Evolutionary conservation across 1,140 invertebrate species (phyloP), one percentile per base, ranked within the genome.

Genomic region (Hormaphis cornu): DNA sequence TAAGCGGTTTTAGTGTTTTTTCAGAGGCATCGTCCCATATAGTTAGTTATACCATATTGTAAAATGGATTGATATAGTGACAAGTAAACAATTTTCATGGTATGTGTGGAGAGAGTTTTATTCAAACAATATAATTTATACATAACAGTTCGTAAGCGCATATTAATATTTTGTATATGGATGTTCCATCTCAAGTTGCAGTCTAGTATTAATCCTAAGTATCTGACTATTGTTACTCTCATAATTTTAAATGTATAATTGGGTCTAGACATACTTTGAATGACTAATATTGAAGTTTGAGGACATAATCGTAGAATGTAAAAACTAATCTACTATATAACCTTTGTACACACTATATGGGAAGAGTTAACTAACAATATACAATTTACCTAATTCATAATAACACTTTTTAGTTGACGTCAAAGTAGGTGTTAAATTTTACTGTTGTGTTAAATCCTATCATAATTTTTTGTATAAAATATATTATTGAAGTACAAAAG

Each of bases 201-300:
- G 7, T 35, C 30, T 18, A 54, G 12, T 8, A 54, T 54, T 6
- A 35, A 35, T 10, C 30, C 30, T 20, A 54, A 54, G 7, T 54
- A 54, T 54, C 6, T 54, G 6, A 24, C 28, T 28, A 28, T 69
- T 16, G 22, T 37, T 14, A 30, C 20, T 12, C 50, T 69, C 1
- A 28, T 69, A 37, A 33, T 56, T 59, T 37, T 35, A 42, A 58
- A 42, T n/a, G n/a, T n/a, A 16, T 42, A 16, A 14, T 37, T 56
- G 14, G 26, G 6, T 33, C 0, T 14, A 33, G 20, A 40, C 77
- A 75, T 72, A 63, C n/a, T n/a, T n/a, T n/a, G n/a, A n/a, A n/a
- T n/a, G n/a, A n/a, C n/a, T n/a, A n/a, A n/a, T 40, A 14, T 40
- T 40, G 37, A 40, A 40, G 14, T 40, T 40, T 14, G 14, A 40